Evolutionary conservation across 1,140 invertebrate species (phyloP).

Genomic region (Condylostylus longicornis): DNA sequence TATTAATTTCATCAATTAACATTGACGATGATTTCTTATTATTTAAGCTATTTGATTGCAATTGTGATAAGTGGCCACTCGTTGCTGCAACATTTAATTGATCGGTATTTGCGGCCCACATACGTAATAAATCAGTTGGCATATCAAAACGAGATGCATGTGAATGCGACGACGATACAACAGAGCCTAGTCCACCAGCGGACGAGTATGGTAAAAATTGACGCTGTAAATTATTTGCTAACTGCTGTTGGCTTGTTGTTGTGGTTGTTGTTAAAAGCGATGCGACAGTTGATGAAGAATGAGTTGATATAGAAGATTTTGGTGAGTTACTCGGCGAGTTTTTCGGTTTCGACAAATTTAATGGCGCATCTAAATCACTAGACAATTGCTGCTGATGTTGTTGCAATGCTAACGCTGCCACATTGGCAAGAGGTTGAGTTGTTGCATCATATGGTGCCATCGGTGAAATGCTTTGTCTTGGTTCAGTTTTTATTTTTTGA

Average conservation of each 20-base stretch:
- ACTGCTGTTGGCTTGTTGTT: not conserved
- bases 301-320: conserved; percentile 8
- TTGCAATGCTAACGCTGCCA: not conserved
- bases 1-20: too few relatives aligned
- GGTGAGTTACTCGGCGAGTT: conserved; percentile 31
- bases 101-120: too few relatives aligned
- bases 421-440: not conserved
- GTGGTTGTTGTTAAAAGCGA: not conserved
- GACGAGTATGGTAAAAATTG: not conserved
- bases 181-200: conserved; percentile 11
- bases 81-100: too few relatives aligned
- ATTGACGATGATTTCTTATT: too few relatives aligned
- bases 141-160: not conserved
- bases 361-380: conserved; percentile 59
- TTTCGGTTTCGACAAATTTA: conserved; percentile 81
- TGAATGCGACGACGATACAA: conserved; percentile 1
- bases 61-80: too few relatives aligned
- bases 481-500: not conserved
- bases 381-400: conserved; percentile 30
- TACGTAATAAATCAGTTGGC: too few relatives aligned
- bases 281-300: conserved; percentile 16
- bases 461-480: not conserved
- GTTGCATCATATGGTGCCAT: not conserved
- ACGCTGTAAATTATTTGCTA: not conserved
- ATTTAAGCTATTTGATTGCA: too few relatives aligned